A percentile compares a stretch with the other conserved stretches of the same genome.
phyloP scores from a whole-genome alignment of 2,797 vertebrate species.

The Limosa lapponica region DNA sequence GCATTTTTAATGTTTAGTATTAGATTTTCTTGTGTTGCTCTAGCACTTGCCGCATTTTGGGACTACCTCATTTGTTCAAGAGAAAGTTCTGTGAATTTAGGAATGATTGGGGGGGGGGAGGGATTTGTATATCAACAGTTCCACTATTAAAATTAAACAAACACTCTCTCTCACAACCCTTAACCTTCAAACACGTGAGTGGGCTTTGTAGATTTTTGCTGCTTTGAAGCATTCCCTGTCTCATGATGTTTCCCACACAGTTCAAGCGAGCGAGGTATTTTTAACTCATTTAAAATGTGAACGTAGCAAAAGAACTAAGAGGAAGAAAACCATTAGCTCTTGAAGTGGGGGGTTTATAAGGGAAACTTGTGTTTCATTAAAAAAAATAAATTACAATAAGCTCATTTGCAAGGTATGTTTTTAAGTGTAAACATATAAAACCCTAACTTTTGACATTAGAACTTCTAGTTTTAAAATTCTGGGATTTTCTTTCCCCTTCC shows the following conservation, averaged over 20 bases:
- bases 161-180: not conserved
- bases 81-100: not conserved
- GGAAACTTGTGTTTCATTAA: not conserved
- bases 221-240: not conserved
- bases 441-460: not conserved
- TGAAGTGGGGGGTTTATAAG: not conserved
- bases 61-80: not conserved
- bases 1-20: not conserved
- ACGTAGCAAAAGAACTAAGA: not conserved
- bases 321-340: not conserved
- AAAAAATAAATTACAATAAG: not conserved
- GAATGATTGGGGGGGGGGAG: fast-evolving
- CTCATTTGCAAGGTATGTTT: not conserved
- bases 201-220: not conserved
- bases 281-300: not conserved
- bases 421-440: not conserved
- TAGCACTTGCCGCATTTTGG: not conserved
- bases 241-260: not conserved
- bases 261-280: not conserved
- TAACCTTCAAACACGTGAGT: not conserved
- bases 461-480: not conserved
- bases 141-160: not conserved
- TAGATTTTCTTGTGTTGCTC: not conserved
- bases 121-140: not conserved
- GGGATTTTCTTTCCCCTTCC: no score